Evolutionary conservation across 2,113 vertebrate species (phyloP), one percentile per base, ranked within the genome.

Genomic region (Nettapus auritus): DNA sequence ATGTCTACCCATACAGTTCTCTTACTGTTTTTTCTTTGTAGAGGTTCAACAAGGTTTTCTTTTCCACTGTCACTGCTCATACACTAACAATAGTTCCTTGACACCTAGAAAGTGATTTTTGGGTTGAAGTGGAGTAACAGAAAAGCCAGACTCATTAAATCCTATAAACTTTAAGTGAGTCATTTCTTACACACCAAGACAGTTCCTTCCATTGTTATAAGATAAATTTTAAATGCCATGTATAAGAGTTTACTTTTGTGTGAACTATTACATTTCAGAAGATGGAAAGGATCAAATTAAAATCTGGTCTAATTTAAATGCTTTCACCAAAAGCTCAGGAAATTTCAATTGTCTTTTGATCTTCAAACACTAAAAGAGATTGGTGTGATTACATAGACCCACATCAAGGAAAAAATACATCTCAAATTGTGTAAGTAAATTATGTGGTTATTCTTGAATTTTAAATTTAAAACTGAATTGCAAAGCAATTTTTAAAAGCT

Each of bases 341-440:
- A n/a, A 73, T 18, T 22, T 56, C 76, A 46, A 29, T 74, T 57
- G 46, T 13, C 2, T 26, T 80, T 73, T 52, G 28, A 31, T 63
- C 13, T 75, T 83, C 64, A 73, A 60, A n/a, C 0, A 0, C 8
- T 60, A 53, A 25, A 90, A 67, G 25, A 86, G 21, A 36, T 64
- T 71, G 14, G 21, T 77, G 19, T 46, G 25, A 55, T 83, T 42
- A 56, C 4, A 38, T 19, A 12, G 25, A 56, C 20, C 76, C 11
- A 29, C 1, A 60, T 8, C 0, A 60, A 9, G 25, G 25, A 13
- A 55, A 89, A 91, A 33, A 28, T 3, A 48, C 2, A 2, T 29
- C 25, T 46, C 6, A 52, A 87, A 70, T 8, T 16, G 4, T 29
- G 2, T 3, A 62, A 78, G 5, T 50, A 70, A 78, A 62, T 78